Conservation (phyloP, 2,113 vertebrate species). For the Ia io region DNA sequence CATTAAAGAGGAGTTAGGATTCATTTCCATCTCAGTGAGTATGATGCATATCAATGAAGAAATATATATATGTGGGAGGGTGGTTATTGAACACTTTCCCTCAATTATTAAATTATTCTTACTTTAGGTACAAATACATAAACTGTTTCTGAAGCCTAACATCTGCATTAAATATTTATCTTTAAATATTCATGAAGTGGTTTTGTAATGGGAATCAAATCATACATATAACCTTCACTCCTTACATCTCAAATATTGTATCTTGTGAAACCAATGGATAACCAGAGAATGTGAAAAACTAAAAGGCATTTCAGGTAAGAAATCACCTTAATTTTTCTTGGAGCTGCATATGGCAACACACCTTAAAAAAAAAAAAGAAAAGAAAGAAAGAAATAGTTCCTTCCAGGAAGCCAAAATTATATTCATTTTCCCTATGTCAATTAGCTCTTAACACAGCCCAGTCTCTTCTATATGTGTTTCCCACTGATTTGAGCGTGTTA, state of each 20-base stretch:
- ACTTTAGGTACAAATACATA: background rate
- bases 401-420: background rate
- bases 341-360: background rate
- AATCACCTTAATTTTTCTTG: background rate
- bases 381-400: background rate
- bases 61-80: background rate
- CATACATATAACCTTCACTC: background rate
- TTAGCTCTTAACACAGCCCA: background rate
- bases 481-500: background rate
- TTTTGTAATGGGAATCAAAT: background rate
- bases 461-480: background rate
- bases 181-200: background rate
- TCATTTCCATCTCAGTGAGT: background rate
- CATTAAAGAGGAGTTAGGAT: background rate
- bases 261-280: background rate
- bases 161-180: background rate
- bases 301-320: slow-evolving; percentile 11
- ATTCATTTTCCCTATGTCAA: background rate
- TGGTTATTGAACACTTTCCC: background rate
- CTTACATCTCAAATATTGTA: background rate
- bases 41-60: background rate
- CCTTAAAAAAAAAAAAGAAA: background rate
- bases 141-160: background rate
- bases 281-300: background rate
- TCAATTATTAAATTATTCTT: background rate